phyloP scores from a whole-genome alignment of 1,140 invertebrate species.

The Ceratosolen fusciceps region DNA sequence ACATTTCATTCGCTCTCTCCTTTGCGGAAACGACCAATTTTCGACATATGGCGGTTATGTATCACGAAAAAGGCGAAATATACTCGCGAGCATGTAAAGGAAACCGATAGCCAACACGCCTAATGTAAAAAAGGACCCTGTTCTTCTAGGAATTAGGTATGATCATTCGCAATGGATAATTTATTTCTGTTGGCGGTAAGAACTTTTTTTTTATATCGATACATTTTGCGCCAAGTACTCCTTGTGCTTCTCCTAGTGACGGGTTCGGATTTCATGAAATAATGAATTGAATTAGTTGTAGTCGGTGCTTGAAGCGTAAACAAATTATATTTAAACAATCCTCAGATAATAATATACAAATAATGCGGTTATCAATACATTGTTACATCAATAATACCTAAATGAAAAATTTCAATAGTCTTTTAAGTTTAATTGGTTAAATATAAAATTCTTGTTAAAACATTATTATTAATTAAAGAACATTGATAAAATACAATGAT shows the following conservation, averaged over 20 bases:
- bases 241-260: not conserved
- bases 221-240: not conserved
- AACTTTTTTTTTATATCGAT: not conserved
- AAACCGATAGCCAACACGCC: not conserved
- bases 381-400: too few species aligned
- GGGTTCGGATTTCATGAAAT: not conserved
- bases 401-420: too few species aligned
- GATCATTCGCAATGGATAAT: not conserved
- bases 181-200: not conserved
- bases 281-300: not conserved
- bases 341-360: too few species aligned
- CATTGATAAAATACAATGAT: too few species aligned
- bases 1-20: not conserved
- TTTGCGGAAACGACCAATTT: conserved; percentile 57
- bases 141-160: not conserved
- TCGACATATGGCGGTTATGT: conserved; percentile 51
- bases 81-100: not conserved
- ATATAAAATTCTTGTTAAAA: too few species aligned
- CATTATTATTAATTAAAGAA: too few species aligned
- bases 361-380: too few species aligned
- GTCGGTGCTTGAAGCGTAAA: too few species aligned
- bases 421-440: too few species aligned
- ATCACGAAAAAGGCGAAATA: not conserved
- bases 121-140: not conserved
- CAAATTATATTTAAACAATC: too few species aligned